phyloP scores from a whole-genome alignment of 2,888 invertebrate species.

The Campoletis raptor region DNA sequence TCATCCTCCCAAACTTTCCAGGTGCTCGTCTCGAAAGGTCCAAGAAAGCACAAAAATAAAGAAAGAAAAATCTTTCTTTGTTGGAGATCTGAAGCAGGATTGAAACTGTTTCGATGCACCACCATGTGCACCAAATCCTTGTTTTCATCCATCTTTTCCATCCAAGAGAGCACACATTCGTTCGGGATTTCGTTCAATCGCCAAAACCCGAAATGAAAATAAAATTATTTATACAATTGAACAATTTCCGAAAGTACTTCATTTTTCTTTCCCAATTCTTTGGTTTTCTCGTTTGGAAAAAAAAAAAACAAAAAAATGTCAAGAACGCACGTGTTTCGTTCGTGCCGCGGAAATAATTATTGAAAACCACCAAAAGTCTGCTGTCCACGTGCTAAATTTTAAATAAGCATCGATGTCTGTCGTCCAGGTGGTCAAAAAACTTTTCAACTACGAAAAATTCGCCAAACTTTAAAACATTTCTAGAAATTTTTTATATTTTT shows the following conservation, averaged over 20 bases:
- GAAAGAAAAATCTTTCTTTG: constrained; percentile 57
- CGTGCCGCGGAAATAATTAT: constrained; percentile 57
- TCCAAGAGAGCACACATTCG: not conserved
- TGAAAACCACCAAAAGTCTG: constrained; percentile 36
- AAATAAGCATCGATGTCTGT: constrained; percentile 10
- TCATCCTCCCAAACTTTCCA: constrained; percentile 50
- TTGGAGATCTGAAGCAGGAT: constrained; percentile 22
- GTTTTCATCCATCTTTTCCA: not conserved
- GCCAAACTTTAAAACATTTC: not conserved
- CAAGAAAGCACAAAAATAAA: not conserved
- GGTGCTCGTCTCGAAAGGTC: constrained; percentile 46
- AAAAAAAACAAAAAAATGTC: constrained; percentile 3
- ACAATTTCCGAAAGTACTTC: not conserved
- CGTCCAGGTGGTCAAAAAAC: constrained; percentile 45
- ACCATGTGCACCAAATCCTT: constrained; percentile 13
- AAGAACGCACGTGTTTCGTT: constrained; percentile 35
- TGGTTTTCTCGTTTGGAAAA: not conserved
- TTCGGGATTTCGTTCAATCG: not conserved
- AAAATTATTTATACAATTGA: not conserved
- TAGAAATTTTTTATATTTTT: not conserved
- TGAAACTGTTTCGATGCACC: constrained; percentile 12
- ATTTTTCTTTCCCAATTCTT: not conserved
- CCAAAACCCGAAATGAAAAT: not conserved
- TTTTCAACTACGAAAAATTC: not conserved
- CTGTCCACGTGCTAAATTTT: constrained; percentile 46